phyloP scores from a whole-genome alignment of 2,888 invertebrate species.

The Icerya purchasi region DNA sequence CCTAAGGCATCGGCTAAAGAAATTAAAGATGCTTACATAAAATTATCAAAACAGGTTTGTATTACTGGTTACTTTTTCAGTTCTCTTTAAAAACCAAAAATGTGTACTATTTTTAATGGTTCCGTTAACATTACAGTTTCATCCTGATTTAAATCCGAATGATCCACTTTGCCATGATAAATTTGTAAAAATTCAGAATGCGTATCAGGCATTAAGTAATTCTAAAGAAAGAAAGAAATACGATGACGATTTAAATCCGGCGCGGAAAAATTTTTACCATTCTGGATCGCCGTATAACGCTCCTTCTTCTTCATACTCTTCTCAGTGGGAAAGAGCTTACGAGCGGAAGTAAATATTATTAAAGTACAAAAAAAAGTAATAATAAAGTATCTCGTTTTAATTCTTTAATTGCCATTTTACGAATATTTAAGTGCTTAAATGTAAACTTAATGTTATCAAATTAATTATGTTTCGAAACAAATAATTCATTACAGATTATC shows the following conservation, averaged over 20 bases:
- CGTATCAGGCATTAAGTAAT: constrained; percentile 8
- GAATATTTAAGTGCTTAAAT: too few species aligned
- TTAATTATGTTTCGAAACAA: neutral
- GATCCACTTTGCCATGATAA: constrained; percentile 7
- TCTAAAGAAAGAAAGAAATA: constrained; percentile 2
- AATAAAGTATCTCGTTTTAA: too few species aligned
- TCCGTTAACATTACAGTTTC: constrained; percentile 2
- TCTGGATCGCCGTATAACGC: neutral
- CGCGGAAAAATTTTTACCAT: neutral
- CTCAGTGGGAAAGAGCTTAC: too few species aligned
- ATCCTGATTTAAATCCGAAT: constrained; percentile 9
- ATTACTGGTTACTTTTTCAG: neutral
- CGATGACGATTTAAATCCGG: neutral
- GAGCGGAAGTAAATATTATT: too few species aligned
- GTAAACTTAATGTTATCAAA: too few species aligned
- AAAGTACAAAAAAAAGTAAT: too few species aligned
- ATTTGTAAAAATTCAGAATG: constrained; percentile 9
- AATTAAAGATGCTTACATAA: neutral
- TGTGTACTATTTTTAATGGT: neutral
- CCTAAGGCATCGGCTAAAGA: neutral
- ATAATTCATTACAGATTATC: neutral
- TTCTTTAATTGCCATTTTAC: too few species aligned
- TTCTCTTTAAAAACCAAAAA: too few species aligned
- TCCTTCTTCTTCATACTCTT: neutral
- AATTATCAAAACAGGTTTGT: constrained; percentile 1